Evolutionary conservation across 2,888 invertebrate species (phyloP), one percentile per base, ranked within the genome.

Genomic region (Atethmia centrago): DNA sequence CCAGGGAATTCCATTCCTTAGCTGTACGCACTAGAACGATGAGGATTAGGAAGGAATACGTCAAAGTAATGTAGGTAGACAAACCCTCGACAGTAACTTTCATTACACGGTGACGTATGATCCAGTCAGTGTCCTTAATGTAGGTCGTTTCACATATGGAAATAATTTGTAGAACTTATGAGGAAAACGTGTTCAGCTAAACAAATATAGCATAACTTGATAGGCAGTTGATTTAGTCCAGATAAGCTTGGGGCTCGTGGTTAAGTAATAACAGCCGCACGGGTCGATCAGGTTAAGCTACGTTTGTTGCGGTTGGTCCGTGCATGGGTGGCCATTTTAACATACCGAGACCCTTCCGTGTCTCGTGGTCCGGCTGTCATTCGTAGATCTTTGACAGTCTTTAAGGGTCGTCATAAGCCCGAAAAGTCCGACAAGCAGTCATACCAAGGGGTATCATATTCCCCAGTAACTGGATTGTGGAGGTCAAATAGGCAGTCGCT

Each of bases 61-160:
- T 21, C 40, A 12, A 51, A 31, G 16, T 5, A 21, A 40, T 40
- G 40, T 16, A 72, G 31, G 42, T 42, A 36, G 47, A 47, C 47
- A 84, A 66, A 42, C 51, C 28, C 36, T 66, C 62, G 2, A 19
- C 40, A 47, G n/a, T 58, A 64, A 45, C 36, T 45, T 74, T 68
- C 58, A 67, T 58, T 12, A 61, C 25, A 49, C 47, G 42, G 28
- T 66, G 69, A 74, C 51, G 74, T 77, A 19, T 51, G 21, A 40
- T 47, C 65, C 73, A 69, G 65, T 56, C 63, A 69, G 64, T 80
- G 85, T 80, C 76, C 83, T 87, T 85, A 77, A 61, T 71, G 67
- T 79, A 85, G 87, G 87, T 77, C 85, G 59, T 71, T 70, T 73
- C 72, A 65, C 74, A 74, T 76, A 82, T 85, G 71, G 83, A 69